Percentiles rank a stretch among this genome's conserved stretches.
These are phyloP conservation scores for Cirrhinus mrigala DNA, from an alignment of 2,797 vertebrate genomes.

Conservation along the genomic window DNA sequence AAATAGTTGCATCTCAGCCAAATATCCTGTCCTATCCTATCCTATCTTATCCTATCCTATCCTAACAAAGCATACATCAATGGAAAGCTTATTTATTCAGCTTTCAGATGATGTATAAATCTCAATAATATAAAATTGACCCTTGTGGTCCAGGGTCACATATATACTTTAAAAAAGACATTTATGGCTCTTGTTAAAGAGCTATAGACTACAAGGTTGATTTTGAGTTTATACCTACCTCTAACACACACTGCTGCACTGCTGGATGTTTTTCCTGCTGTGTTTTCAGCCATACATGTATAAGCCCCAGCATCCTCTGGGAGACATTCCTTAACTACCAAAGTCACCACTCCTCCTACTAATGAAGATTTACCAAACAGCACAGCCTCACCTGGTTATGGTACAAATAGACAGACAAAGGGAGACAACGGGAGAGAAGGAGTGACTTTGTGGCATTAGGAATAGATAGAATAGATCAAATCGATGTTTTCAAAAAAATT, in stretches of 20 bases:
- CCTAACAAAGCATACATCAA: no score
- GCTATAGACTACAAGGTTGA: no score
- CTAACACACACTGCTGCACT: constrained; percentile 75
- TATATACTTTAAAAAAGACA: no score
- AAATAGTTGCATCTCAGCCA: no score
- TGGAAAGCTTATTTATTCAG: no score
- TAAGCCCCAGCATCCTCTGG: constrained; percentile 80
- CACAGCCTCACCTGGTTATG: constrained; percentile 69
- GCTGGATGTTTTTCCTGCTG: constrained; percentile 74
- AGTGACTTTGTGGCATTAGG: not conserved
- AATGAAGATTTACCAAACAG: constrained; percentile 71
- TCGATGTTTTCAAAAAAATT: not conserved
- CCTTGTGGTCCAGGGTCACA: no score
- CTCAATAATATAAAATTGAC: no score
- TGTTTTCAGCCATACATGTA: constrained; percentile 78
- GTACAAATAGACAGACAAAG: not conserved
- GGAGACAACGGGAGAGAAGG: not conserved
- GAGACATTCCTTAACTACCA: constrained; percentile 75
- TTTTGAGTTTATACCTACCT: constrained; percentile 65
- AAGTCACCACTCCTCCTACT: constrained; percentile 63
- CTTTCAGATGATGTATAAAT: no score
- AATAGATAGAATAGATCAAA: not conserved
- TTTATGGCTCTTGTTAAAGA: not conserved
- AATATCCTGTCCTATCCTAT: no score
- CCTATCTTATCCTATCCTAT: no score